Percentiles rank a stretch among this genome's conserved stretches.
Conservation (phyloP, 2,113 vertebrate genomes). For the Sarotherodon lohbergeri region DNA sequence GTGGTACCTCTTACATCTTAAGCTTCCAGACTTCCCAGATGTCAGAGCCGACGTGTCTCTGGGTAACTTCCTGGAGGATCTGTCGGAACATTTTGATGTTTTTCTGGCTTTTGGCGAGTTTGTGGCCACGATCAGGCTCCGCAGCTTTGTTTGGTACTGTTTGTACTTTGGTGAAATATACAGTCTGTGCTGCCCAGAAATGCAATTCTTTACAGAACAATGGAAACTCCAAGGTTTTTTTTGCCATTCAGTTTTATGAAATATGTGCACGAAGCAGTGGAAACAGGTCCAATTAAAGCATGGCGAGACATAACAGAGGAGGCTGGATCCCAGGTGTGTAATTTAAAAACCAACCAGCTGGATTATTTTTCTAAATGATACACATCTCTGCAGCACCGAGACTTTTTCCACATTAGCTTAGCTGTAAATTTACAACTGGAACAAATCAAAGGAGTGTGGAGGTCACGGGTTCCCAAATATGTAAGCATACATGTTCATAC, state of each 20-base stretch:
- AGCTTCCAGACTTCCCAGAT: not conserved
- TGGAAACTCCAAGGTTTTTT: not conserved
- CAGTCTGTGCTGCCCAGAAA: not conserved
- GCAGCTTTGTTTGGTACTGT: not conserved
- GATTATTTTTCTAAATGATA: not conserved
- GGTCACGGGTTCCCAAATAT: not conserved
- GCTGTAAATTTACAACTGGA: not conserved
- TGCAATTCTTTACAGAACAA: rapidly evolving
- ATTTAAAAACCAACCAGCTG: not conserved
- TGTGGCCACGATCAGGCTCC: rapidly evolving
- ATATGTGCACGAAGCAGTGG: not conserved
- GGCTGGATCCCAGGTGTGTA: not conserved
- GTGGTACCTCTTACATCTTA: rapidly evolving
- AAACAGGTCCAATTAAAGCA: not conserved
- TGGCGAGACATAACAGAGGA: not conserved
- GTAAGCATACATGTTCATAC: rapidly evolving
- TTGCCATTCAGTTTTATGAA: not conserved
- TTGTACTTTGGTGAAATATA: not conserved
- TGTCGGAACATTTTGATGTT: not conserved
- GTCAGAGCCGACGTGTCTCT: not conserved
- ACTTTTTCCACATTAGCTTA: not conserved
- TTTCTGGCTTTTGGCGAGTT: not conserved
- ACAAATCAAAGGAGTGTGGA: not conserved
- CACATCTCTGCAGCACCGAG: not conserved
- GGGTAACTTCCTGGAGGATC: not conserved